Percentiles rank a stretch among this genome's conserved stretches.
phyloP scores from a whole-genome alignment of 2,113 vertebrate genomes.

The Spermophilus dauricus region DNA sequence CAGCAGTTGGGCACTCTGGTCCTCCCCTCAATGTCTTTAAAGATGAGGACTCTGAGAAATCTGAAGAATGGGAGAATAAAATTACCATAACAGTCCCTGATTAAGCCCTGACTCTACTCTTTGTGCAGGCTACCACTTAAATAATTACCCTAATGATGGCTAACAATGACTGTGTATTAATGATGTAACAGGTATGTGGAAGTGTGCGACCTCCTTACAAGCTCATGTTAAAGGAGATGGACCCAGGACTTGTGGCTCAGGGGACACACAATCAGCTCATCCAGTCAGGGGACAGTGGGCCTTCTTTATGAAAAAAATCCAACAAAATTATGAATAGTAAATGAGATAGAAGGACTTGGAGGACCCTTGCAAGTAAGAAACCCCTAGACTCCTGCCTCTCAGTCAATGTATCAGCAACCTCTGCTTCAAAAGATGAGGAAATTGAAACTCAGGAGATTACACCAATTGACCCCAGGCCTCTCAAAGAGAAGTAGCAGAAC shows the following conservation, averaged over 20 bases:
- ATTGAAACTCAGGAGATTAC: not conserved
- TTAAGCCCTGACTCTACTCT: not conserved
- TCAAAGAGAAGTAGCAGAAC: not conserved
- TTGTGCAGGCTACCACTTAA: not conserved
- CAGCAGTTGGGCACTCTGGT: not conserved
- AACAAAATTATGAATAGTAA: not conserved
- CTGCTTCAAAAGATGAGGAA: conserved; percentile 21
- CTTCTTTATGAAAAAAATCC: not conserved
- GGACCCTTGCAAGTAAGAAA: not conserved
- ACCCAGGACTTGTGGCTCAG: not conserved
- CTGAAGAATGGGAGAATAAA: not conserved
- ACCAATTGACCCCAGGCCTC: not conserved
- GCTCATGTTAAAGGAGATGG: not conserved
- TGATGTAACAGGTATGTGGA: not conserved
- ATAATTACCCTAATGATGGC: not conserved
- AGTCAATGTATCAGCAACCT: not conserved
- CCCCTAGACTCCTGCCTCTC: not conserved
- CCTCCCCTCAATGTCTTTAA: not conserved
- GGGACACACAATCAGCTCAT: not conserved
- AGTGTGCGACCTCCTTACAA: not conserved
- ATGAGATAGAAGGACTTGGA: not conserved
- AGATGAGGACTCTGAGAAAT: not conserved
- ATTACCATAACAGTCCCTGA: not conserved
- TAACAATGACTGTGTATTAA: not conserved
- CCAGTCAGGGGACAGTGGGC: not conserved